A percentile compares a stretch with the other conserved stretches of the same genome.
These are phyloP conservation scores for Myoxocephalus aenaeus DNA, from an alignment of 2,797 vertebrate species.

Conservation along the genomic window DNA sequence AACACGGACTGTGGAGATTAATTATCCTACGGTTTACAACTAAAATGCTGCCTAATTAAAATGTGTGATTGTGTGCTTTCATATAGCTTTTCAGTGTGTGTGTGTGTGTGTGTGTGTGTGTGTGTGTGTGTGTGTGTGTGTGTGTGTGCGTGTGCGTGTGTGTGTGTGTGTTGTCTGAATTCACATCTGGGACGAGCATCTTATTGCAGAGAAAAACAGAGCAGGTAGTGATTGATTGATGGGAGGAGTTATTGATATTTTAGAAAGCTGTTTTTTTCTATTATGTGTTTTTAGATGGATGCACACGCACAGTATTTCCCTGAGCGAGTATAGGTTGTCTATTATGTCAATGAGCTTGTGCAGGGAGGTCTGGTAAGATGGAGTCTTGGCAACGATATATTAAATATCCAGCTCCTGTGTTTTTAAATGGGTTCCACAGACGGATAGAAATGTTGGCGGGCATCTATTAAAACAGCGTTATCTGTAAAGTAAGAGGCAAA, in stretches of 20 bases:
- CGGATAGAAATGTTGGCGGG: conserved; percentile 40
- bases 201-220: conserved; percentile 30
- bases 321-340: conserved; percentile 42
- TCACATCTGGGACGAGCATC: conserved; percentile 35
- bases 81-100: conserved; percentile 8
- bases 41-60: conserved; percentile 69
- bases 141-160: conserved; percentile 1
- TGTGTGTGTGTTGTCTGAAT: conserved; percentile 30
- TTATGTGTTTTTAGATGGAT: conserved; percentile 50
- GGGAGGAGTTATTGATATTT: conserved; percentile 56
- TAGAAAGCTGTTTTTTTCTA: conserved; percentile 21
- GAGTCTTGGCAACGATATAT: conserved; percentile 33
- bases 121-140: not conserved
- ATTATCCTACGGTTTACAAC: conserved; percentile 64
- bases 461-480: conserved; percentile 25
- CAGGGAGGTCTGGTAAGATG: conserved; percentile 42
- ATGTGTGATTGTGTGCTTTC: conserved; percentile 43
- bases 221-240: conserved; percentile 32
- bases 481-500: conserved; percentile 21
- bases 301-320: conserved; percentile 49
- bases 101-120: conserved; percentile 22
- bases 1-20: conserved; percentile 67
- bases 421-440: conserved; percentile 39
- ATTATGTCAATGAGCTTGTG: conserved; percentile 36
- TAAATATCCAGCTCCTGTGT: conserved; percentile 29